A percentile compares a stretch with the other conserved stretches of the same genome.
Conservation (phyloP, 2,113 vertebrate genomes). For the Trogon melanurus region DNA sequence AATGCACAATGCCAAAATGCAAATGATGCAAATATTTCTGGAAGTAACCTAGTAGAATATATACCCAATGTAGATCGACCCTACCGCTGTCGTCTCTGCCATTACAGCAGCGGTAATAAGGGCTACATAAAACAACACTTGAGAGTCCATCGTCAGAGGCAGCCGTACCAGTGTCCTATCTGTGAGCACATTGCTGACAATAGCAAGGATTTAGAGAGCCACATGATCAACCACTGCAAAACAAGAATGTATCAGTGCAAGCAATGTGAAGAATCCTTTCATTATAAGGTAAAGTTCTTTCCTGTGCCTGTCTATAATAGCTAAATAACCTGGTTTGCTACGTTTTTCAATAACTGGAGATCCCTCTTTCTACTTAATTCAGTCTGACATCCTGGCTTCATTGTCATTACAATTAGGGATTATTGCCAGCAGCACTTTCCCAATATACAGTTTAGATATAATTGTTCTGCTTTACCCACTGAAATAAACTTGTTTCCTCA, state of each 20-base stretch:
- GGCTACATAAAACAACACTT: slow-evolving; percentile 97
- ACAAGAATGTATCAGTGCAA: slow-evolving; percentile 91
- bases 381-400: neutral
- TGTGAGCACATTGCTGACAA: slow-evolving; percentile 91
- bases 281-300: slow-evolving; percentile 87
- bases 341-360: neutral
- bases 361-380: neutral
- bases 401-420: neutral
- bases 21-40: slow-evolving; percentile 24
- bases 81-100: slow-evolving; percentile 92
- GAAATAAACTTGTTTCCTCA: neutral
- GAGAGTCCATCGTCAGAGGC: slow-evolving; percentile 89
- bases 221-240: slow-evolving; percentile 98
- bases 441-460: neutral
- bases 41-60: slow-evolving; percentile 86
- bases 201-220: slow-evolving; percentile 90
- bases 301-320: neutral
- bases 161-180: slow-evolving; percentile 97
- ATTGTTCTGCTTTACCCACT: neutral
- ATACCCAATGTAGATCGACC: slow-evolving; percentile 84
- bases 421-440: neutral
- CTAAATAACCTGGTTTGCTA: neutral
- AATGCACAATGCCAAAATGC: slow-evolving; percentile 87
- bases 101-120: slow-evolving; percentile 93
- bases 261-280: slow-evolving; percentile 87